Conservation (phyloP, 2,113 vertebrate species). For the Microcebus murinus region DNA sequence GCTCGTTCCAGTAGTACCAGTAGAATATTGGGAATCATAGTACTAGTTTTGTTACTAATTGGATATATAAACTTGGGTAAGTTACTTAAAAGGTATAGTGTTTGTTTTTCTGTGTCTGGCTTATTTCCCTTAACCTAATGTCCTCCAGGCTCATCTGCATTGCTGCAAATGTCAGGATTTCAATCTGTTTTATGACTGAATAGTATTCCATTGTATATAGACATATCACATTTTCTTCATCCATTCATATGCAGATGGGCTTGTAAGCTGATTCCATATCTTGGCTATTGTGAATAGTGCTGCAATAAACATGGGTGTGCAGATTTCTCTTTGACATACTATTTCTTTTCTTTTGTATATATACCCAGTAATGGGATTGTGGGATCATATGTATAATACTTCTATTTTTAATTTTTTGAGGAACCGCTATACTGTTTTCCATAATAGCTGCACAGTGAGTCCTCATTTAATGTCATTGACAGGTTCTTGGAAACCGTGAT, state of each 20-base stretch:
- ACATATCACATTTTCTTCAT: too few relatives aligned
- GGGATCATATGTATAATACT: neutral
- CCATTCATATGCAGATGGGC: too few relatives aligned
- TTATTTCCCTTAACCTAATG: neutral
- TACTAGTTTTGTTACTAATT: neutral
- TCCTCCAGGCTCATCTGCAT: neutral
- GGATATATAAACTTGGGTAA: neutral
- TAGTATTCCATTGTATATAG: neutral
- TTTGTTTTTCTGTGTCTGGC: neutral
- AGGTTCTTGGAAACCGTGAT: neutral
- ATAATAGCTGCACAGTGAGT: neutral
- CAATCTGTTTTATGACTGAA: neutral
- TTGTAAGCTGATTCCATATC: neutral
- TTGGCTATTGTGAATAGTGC: neutral
- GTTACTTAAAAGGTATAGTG: neutral
- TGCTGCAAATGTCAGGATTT: neutral
- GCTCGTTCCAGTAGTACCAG: neutral
- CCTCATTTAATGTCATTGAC: neutral
- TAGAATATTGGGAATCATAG: neutral
- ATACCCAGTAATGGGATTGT: neutral
- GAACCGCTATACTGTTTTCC: neutral
- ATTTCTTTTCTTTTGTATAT: neutral
- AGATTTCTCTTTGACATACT: neutral
- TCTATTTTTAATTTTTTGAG: neutral
- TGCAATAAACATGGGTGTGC: neutral